Conservation (phyloP, 1,140 invertebrate species). For the Drosophila subobscura region DNA sequence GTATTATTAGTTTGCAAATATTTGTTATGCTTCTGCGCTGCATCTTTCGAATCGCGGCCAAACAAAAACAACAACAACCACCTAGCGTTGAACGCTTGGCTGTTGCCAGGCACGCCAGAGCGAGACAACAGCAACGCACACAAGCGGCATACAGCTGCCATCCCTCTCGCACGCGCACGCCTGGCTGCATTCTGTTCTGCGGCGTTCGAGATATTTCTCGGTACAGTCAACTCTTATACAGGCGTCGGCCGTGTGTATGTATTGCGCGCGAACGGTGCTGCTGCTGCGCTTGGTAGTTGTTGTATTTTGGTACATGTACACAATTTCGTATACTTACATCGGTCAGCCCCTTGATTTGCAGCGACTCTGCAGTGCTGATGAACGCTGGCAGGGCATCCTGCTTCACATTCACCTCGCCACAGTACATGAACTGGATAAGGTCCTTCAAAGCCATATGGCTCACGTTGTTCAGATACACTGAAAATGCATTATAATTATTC, state of each 20-base stretch:
- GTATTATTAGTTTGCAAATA: conserved; percentile 8
- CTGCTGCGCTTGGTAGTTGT: conserved; percentile 36
- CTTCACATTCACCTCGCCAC: conserved; percentile 93
- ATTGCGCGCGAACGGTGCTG: conserved; percentile 58
- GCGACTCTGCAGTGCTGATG: conserved; percentile 92
- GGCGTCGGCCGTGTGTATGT: conserved; percentile 40
- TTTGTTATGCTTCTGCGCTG: conserved; percentile 21
- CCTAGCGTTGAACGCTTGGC: conserved; percentile 17
- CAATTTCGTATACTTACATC: conserved; percentile 72
- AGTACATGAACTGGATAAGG: conserved; percentile 93
- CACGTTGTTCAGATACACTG: conserved; percentile 93
- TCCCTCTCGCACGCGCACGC: conserved; percentile 23
- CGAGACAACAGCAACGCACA: conserved; percentile 30
- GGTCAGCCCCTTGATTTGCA: conserved; percentile 93
- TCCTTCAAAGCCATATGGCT: conserved; percentile 90
- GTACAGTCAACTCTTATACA: conserved; percentile 81
- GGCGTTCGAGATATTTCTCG: conserved; percentile 63
- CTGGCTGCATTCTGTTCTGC: conserved; percentile 33
- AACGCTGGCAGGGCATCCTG: conserved; percentile 92
- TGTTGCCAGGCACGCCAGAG: conserved; percentile 13
- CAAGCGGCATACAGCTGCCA: not conserved
- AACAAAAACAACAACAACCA: conserved; percentile 57
- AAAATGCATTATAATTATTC: conserved; percentile 65
- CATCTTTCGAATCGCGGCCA: conserved; percentile 5
- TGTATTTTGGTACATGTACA: conserved; percentile 2